Conservation (phyloP, 2,113 vertebrate genomes). For the Hyla sarda region DNA sequence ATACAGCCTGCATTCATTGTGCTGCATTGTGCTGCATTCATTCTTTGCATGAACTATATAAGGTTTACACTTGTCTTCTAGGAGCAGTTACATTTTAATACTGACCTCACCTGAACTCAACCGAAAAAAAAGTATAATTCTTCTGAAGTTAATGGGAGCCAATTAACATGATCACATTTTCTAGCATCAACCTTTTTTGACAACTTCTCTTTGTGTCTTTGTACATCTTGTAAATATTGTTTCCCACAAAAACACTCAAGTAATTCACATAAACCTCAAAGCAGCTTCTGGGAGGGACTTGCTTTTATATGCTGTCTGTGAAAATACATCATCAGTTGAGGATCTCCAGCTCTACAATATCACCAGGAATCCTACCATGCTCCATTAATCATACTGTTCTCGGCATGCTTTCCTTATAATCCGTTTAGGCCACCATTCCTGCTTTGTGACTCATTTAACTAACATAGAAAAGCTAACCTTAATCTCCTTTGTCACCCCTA, state of each 20-base stretch:
- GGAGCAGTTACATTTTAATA: too few relatives aligned
- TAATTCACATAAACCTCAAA: background rate
- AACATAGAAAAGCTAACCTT: slow-evolving; percentile 51
- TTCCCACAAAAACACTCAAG: background rate
- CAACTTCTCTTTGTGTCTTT: background rate
- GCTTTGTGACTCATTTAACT: slow-evolving; percentile 66
- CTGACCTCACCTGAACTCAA: background rate
- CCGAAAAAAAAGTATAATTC: background rate
- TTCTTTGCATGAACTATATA: too few relatives aligned
- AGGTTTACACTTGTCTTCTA: too few relatives aligned
- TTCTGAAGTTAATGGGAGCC: background rate
- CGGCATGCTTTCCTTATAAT: slow-evolving; percentile 59
- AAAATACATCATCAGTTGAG: slow-evolving; percentile 66
- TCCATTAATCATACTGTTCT: slow-evolving; percentile 61
- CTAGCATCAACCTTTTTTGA: background rate
- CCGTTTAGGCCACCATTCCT: slow-evolving; percentile 62
- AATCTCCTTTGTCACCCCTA: background rate
- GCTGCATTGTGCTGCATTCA: too few relatives aligned
- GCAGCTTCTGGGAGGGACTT: background rate
- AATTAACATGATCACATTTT: background rate
- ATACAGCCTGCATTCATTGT: too few relatives aligned
- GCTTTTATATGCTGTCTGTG: background rate
- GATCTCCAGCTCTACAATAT: slow-evolving; percentile 63
- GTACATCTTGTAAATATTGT: background rate
- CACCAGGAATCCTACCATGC: slow-evolving; percentile 52